Base-by-base conservation (phyloP, 1,140 invertebrate genomes). In the Gyrodactylus salaris region DNA sequence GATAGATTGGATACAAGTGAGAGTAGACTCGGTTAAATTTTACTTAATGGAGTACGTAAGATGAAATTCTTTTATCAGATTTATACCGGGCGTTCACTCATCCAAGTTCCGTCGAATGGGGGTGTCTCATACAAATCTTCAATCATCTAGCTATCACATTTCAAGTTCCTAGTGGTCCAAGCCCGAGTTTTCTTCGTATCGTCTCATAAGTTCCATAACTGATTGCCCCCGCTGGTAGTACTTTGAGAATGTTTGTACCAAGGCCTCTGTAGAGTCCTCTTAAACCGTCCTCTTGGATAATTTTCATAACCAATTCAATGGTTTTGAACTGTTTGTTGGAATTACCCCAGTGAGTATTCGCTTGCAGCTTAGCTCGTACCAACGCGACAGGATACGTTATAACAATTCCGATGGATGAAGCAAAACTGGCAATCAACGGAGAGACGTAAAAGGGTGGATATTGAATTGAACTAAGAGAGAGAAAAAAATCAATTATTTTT, bases 201-300 rank as follows among this genome's bases (percentile, higher is more conserved):
- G 87, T 87, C 82, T 99, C 94, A 81, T 98, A 99, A 19, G 95
- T 90, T n/a, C 95, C 88, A 80, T 96, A 97, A 78, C 89, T 93
- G 76, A 95, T 95, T 77, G 88, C 89, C 74, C 95, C 92, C 69
- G 92, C 90, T 20, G 92, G 92, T 2, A 83, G 82, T 27, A 82
- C 87, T 83, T 89, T 86, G 76, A 97, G 86, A 82, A 98, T 95
- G 83, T 98, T 99, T 25, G 93, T 91, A 0, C 89, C 88, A 73
- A 99, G 88, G 26, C 95, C 95, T 27, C 94, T 85, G 80, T 99
- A 99, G n/a, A 99, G 84, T 1, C 95, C 95, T 0, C 83, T 79
- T 2, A 89, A 70, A 1, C 95, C 94, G 82, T 99, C 94, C 70
- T 86, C 85, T 70, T 85, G 83, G n/a, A 93, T 79, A 74, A 98